Evolutionary conservation across 2,113 vertebrate genomes (phyloP), one percentile per base, ranked within the genome.

Genomic region (Tragelaphus scriptus): DNA sequence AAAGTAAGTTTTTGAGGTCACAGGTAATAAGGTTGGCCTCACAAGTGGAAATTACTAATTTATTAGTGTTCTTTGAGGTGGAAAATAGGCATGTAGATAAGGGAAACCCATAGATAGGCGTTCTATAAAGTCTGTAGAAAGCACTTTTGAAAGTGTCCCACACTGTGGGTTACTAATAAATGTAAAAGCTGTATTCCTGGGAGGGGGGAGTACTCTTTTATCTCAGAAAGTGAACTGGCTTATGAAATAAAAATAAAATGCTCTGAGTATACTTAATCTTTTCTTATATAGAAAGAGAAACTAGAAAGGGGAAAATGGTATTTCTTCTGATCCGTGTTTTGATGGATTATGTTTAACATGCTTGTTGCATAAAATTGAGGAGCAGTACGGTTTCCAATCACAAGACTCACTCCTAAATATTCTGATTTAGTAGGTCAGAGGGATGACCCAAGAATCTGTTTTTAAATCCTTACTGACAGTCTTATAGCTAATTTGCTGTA

Each of bases 31-130:
- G 93, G 95, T 96, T 80, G 86, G 25, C 85, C 96, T 94, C 68
- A 56, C 82, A 93, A 93, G 96, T 94, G 95, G 89, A 97, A 97
- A 98, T 97, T 56, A 96, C 79, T 95, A 96, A 98, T 97, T 97
- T 97, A 95, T 97, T 96, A 97, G 77, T 91, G 79, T 95, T 94
- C 93, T 96, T 96, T 97, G 97, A 97, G 96, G 94, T 97, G 97
- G 97, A 97, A 98, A 97, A 97, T 94, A 96, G 89, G 82, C 87
- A 77, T 85, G 85, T 30, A 95, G 96, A 97, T 97, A 97, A 96
- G 93, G 79, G 82, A 93, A 97, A 68, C 36, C 56, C 79, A 23
- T 65, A 94, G 95, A 95, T 75, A 75, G 89, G 59, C 71, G 63
- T 79, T 94, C 86, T 91, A 90, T 86, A 96, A 97, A 92, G 86